Conservation (phyloP, 2,888 invertebrate species). For the Thereva nobilitata region DNA sequence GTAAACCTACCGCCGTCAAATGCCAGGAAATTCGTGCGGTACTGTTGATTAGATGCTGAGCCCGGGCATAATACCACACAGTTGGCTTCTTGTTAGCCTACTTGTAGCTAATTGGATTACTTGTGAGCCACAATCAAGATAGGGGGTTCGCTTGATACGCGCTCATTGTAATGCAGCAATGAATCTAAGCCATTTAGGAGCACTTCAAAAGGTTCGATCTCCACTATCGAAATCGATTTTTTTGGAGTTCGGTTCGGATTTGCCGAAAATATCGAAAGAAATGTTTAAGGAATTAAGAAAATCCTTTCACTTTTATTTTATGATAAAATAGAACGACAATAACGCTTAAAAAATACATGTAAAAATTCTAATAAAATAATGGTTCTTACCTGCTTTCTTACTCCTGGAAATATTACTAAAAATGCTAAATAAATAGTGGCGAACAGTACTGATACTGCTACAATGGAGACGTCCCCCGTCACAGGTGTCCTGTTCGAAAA, state of each 20-base stretch:
- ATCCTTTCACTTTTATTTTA: too few species aligned
- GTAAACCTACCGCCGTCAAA: too few species aligned
- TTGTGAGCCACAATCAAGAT: not conserved
- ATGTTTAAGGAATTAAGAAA: too few species aligned
- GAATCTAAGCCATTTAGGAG: too few species aligned
- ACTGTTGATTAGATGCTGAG: not conserved
- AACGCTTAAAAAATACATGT: not conserved
- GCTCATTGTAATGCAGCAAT: too few species aligned
- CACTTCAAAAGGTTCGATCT: too few species aligned
- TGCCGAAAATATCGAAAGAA: not conserved
- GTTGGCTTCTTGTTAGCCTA: slow-evolving; percentile 6
- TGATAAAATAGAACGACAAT: not conserved
- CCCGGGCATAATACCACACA: not conserved
- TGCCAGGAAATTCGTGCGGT: not conserved
- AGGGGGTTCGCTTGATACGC: not conserved
- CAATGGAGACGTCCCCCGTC: slow-evolving; percentile 87
- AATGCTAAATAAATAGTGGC: slow-evolving; percentile 92
- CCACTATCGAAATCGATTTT: too few species aligned
- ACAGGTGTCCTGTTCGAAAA: slow-evolving; percentile 95
- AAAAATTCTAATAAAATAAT: not conserved
- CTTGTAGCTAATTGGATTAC: slow-evolving; percentile 8
- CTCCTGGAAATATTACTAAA: slow-evolving; percentile 93
- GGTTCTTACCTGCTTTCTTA: slow-evolving; percentile 80
- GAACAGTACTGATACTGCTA: slow-evolving; percentile 84
- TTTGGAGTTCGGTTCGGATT: too few species aligned